These are phyloP conservation scores for Propsilocerus akamusi DNA, from an alignment of 1,140 invertebrate genomes.

Conservation along the genomic window DNA sequence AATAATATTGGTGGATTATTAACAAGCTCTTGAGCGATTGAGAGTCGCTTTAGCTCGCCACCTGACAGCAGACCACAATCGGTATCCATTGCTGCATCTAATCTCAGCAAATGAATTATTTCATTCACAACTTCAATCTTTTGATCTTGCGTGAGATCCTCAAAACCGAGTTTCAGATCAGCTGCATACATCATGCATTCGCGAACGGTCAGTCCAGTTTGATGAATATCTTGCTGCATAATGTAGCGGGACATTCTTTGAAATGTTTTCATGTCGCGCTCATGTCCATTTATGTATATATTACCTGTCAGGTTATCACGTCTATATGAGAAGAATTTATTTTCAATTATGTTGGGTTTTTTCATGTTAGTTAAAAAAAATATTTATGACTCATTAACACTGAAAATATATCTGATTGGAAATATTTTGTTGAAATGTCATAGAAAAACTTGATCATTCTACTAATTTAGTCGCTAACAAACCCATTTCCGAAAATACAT, in stretches of 20 bases:
- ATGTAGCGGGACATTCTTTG: conserved; percentile 81
- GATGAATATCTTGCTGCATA: conserved; percentile 82
- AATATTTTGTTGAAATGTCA: no score
- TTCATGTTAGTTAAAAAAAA: not conserved
- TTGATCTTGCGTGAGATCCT: conserved; percentile 33
- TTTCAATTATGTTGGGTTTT: not conserved
- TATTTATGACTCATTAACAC: not conserved
- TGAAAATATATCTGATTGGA: no score
- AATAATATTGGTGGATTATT: conserved; percentile 90
- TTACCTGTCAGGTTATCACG: conserved; percentile 29
- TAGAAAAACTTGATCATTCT: no score
- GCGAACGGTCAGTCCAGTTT: conserved; percentile 64
- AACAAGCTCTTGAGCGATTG: conserved; percentile 79
- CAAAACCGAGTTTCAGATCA: conserved; percentile 60
- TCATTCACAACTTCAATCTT: conserved; percentile 57
- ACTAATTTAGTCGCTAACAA: no score
- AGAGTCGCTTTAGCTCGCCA: conserved; percentile 79
- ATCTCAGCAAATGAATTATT: conserved; percentile 43
- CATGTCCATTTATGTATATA: conserved; percentile 53
- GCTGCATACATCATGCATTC: conserved; percentile 76
- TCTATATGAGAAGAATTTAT: not conserved
- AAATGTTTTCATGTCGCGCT: conserved; percentile 55
- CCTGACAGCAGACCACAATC: conserved; percentile 60
- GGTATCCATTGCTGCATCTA: conserved; percentile 44
- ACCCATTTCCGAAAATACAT: no score